Evolutionary conservation across 37 sponge, comb jelly and placozoan genomes (phyloP).

Genomic region (Cladorhizidae sp.): DNA sequence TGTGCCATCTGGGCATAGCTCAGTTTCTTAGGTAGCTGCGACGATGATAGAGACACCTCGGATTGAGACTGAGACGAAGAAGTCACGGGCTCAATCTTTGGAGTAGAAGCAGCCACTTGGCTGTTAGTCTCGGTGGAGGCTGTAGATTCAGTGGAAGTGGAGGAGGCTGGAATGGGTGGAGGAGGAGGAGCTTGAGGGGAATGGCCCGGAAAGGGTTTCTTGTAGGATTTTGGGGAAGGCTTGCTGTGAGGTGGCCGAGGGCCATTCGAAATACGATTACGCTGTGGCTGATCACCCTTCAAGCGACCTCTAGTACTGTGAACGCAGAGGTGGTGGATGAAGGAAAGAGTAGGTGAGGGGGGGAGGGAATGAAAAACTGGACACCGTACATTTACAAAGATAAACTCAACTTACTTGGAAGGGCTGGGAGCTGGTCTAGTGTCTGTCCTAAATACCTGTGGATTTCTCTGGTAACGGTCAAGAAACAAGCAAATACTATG

Average conservation of each 20-base stretch:
- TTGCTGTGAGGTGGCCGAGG: constrained; percentile 1
- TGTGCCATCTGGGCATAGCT: constrained; percentile 82
- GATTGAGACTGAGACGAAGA: neutral
- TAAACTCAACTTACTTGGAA: constrained; percentile 7
- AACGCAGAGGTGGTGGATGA: neutral
- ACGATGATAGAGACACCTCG: no score
- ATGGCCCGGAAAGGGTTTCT: constrained; percentile 14
- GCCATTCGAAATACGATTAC: neutral
- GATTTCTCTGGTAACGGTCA: constrained; percentile 1
- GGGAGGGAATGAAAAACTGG: neutral
- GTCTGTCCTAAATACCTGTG: constrained; percentile 33
- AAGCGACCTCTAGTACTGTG: neutral
- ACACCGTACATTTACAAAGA: neutral
- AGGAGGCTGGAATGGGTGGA: constrained; percentile 18
- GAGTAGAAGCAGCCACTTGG: neutral
- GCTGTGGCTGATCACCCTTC: neutral
- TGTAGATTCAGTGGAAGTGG: constrained; percentile 7
- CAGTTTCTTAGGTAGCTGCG: constrained; percentile 19
- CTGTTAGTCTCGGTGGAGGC: neutral
- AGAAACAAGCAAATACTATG: no score
- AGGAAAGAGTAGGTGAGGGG: constrained; percentile 3
- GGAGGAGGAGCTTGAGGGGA: constrained; percentile 27
- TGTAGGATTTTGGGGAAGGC: constrained; percentile 40
- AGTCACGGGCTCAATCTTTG: neutral
- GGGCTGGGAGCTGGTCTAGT: neutral